A percentile compares a stretch with the other conserved stretches of the same genome.
Conservation (phyloP, 1,140 invertebrate genomes). For the Teleopsis dalmanni region DNA sequence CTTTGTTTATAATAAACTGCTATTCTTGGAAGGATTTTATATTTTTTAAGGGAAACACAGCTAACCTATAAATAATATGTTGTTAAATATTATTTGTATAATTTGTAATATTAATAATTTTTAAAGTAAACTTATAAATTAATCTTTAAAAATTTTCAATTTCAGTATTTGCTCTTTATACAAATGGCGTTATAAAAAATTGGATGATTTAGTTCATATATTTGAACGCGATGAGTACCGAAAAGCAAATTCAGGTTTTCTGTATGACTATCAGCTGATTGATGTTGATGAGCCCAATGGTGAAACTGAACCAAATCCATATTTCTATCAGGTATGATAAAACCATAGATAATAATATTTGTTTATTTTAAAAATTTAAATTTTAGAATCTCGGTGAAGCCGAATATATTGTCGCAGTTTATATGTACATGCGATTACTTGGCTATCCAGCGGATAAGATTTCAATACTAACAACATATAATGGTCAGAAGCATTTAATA, state of each 20-base stretch:
- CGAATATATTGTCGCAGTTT: constrained; percentile 95
- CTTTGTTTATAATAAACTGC: no score
- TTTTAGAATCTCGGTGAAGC: constrained; percentile 95
- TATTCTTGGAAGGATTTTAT: no score
- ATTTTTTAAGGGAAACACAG: no score
- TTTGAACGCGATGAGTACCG: constrained; percentile 74
- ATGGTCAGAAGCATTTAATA: constrained; percentile 97
- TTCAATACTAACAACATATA: constrained; percentile 98
- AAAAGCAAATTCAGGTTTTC: constrained; percentile 85
- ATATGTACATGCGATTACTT: constrained; percentile 97
- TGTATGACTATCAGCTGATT: constrained; percentile 90
- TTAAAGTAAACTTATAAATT: no score
- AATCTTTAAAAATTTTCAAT: constrained; percentile 36
- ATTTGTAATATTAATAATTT: background rate
- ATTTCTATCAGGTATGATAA: constrained; percentile 82
- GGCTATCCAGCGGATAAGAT: constrained; percentile 98
- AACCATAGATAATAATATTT: constrained; percentile 8
- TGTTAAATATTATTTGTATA: constrained; percentile 12
- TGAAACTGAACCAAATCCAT: constrained; percentile 94
- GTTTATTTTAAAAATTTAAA: constrained; percentile 13
- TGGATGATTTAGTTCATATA: constrained; percentile 89
- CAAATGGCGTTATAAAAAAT: constrained; percentile 94
- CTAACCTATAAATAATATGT: no score
- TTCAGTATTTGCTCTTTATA: constrained; percentile 83
- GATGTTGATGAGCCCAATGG: constrained; percentile 97